These are phyloP conservation scores for Varanus komodoensis DNA, from an alignment of 2,113 vertebrate genomes.

Conservation along the genomic window DNA sequence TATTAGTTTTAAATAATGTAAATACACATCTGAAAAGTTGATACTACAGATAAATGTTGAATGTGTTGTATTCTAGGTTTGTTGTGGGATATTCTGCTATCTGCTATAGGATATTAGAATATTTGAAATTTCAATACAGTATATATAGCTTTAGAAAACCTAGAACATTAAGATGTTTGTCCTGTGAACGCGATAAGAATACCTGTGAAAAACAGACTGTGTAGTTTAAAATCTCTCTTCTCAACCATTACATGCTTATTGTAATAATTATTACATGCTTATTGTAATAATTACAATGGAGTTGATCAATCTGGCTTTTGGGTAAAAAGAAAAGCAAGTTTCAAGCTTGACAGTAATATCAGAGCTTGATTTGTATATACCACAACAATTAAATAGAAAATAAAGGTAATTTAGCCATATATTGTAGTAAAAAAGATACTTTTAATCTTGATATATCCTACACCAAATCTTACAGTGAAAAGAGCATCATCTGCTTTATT, in stretches of 20 bases:
- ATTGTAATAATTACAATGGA: conserved; percentile 2
- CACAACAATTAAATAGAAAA: neutral
- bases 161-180: neutral
- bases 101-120: neutral
- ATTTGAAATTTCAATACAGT: neutral
- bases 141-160: neutral
- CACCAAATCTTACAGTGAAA: conserved; percentile 89
- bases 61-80: conserved; percentile 94
- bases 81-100: conserved; percentile 89
- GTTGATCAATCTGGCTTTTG: neutral
- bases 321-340: conserved; percentile 6
- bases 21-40: conserved; percentile 77
- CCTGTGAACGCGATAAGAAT: conserved; percentile 11
- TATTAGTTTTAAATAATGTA: conserved; percentile 40
- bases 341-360: neutral
- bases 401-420: neutral
- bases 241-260: conserved; percentile 2
- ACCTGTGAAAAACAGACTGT: neutral
- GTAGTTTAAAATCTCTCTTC: neutral
- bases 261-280: neutral
- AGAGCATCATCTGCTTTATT: conserved; percentile 97
- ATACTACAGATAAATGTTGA: conserved; percentile 92
- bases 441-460: conserved; percentile 86
- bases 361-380: neutral
- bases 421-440: neutral